Evolutionary conservation across 2,113 vertebrate species (phyloP).

Genomic region (Lagenorhynchus albirostris): DNA sequence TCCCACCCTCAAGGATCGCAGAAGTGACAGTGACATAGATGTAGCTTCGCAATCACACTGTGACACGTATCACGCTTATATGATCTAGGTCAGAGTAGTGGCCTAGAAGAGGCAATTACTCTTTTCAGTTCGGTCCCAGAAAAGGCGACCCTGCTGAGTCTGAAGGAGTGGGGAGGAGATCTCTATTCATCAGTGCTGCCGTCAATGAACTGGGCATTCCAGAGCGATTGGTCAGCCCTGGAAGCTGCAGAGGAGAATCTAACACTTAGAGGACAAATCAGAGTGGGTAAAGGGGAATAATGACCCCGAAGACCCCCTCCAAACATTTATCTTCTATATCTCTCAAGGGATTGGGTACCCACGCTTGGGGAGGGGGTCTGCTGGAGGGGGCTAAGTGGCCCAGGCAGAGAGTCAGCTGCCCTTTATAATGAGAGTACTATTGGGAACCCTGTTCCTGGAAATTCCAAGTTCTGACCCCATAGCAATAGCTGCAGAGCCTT

Average conservation of each 20-base stretch:
- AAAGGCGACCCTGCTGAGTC: neutral
- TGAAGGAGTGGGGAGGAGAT: neutral
- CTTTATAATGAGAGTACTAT: neutral
- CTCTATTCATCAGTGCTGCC: neutral
- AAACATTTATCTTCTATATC: neutral
- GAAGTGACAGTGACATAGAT: neutral
- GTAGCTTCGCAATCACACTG: rapidly evolving
- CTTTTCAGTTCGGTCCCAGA: neutral
- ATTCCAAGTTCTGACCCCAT: neutral
- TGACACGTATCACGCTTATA: neutral
- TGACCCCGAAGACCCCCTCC: rapidly evolving
- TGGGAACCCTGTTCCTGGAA: neutral
- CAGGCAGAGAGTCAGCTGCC: neutral
- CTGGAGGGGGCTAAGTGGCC: neutral
- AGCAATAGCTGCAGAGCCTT: neutral
- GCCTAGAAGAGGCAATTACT: neutral
- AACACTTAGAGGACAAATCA: neutral
- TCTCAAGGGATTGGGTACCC: neutral
- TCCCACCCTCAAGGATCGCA: neutral
- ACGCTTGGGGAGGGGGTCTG: neutral
- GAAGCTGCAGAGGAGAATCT: neutral
- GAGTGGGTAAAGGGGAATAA: too few species aligned
- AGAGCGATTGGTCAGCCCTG: neutral
- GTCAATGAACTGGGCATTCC: neutral
- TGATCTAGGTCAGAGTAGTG: neutral